Base-by-base conservation (phyloP, 2,797 vertebrate species). In the Xiphophorus birchmanni region DNA sequence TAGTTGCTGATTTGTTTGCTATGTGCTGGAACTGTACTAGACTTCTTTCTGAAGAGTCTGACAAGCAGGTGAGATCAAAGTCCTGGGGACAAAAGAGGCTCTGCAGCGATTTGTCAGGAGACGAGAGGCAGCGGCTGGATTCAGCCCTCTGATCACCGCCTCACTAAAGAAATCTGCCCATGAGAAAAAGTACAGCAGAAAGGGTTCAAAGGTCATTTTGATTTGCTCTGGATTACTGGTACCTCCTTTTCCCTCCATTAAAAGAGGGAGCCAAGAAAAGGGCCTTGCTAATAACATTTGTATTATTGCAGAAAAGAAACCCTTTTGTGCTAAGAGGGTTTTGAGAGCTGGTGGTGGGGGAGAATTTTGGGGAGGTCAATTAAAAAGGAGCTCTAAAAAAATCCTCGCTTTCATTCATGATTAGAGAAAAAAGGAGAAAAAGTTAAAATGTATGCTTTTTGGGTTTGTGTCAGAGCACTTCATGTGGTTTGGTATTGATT, bases 41-140 rank as follows among this genome's bases (percentile, higher is more conserved):
- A 94, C 94, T 95, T 96, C 95, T 95, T 96, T 96, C 95, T 91
- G 90, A 93, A 92, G 92, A 91, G 93, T 89, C 95, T 97, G 97
- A 97, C 96, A 97, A 96, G 97, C 97, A 97, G 97, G 97, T 98
- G 96, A 98, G 97, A 98, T 98, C 97, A 98, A 97, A 98, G 96
- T 91, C 87, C 77, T 18, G 73, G 72, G 93, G 96, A 99, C 97
- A 97, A 98, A 98, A 95, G 97, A 95, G 95, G 94, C 97, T 97
- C 96, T 97, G 96, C 95, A 94, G 96, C 94, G 96, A 97, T 97
- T 97, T 97, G 97, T 97, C 96, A 97, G 93, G 95, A 96, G 96
- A 97, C 94, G 95, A 96, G 96, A 96, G 96, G 96, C 96, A 96
- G 95, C 93, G 94, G 95, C 95, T 90, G 93, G 95, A 95, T 95